Percentiles rank a stretch among this genome's conserved stretches.
Conservation (phyloP, 2,797 vertebrate genomes). For the Yasuhikotakia modesta region DNA sequence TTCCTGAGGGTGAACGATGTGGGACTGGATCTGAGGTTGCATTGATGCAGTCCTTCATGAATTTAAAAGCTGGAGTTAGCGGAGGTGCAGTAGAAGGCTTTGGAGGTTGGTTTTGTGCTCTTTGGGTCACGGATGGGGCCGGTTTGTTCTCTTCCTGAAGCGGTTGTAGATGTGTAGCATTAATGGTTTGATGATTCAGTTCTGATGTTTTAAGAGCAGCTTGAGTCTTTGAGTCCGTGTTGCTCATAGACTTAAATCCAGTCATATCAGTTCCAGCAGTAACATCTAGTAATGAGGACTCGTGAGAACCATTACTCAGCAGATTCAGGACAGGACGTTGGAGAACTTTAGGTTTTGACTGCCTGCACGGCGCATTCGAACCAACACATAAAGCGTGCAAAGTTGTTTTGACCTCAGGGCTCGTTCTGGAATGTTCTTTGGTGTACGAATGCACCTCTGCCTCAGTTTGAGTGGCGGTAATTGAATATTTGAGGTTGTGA, state of each 20-base stretch:
- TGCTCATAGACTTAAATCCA: constrained; percentile 20
- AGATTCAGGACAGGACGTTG: constrained; percentile 27
- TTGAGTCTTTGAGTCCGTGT: constrained; percentile 15
- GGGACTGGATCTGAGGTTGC: constrained; percentile 48
- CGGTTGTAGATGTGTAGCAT: constrained; percentile 2
- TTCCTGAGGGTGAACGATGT: constrained; percentile 54
- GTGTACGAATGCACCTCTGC: constrained; percentile 43
- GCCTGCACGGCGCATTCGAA: constrained; percentile 1
- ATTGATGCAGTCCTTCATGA: constrained; percentile 21
- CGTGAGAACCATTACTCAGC: constrained; percentile 30
- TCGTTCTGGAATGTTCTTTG: constrained; percentile 22
- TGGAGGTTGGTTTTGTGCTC: constrained; percentile 19
- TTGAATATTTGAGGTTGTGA: constrained; percentile 39
- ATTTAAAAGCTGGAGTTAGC: constrained; percentile 45
- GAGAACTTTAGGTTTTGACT: constrained; percentile 26
- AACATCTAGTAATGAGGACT: constrained; percentile 33
- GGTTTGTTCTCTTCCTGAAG: constrained; percentile 33
- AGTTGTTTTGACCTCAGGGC: constrained; percentile 5
- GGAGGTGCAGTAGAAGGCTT: constrained; percentile 43
- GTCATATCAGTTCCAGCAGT: not conserved
- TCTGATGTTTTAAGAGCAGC: constrained; percentile 9
- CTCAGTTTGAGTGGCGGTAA: constrained; percentile 35
- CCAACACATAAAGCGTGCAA: not conserved
- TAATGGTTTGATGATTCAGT: constrained; percentile 8
- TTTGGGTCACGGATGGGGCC: not conserved